Evolutionary conservation across 2,113 vertebrate genomes (phyloP).

Genomic region (Chaenogobius annularis): DNA sequence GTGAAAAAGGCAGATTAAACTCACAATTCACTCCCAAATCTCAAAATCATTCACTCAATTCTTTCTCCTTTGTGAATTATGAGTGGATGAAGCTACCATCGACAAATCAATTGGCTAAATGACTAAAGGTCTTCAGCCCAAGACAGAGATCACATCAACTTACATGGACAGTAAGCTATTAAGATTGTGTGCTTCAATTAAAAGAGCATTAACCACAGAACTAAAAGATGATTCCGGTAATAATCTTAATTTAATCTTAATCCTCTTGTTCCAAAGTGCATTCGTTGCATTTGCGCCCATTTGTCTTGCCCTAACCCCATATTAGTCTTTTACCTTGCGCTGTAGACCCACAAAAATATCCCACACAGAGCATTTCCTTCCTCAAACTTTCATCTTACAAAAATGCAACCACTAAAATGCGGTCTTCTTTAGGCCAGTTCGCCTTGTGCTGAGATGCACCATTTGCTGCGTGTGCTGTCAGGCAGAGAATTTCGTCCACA

Average conservation of each 20-base stretch:
- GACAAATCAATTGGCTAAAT: too few relatives aligned
- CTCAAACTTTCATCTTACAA: not conserved
- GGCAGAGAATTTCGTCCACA: constrained; percentile 25
- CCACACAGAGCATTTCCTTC: not conserved
- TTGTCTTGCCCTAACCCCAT: not conserved
- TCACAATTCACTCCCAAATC: too few relatives aligned
- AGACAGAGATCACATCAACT: too few relatives aligned
- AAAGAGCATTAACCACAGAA: not conserved
- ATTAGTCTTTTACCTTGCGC: not conserved
- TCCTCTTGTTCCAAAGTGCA: not conserved
- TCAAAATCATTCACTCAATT: too few relatives aligned
- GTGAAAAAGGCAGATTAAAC: too few relatives aligned
- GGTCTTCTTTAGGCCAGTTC: constrained; percentile 17
- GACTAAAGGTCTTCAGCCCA: too few relatives aligned
- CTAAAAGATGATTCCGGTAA: not conserved
- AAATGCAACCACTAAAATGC: constrained; percentile 10
- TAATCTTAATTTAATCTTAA: not conserved
- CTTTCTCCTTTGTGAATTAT: too few relatives aligned
- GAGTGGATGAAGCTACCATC: too few relatives aligned
- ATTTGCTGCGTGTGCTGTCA: constrained; percentile 40
- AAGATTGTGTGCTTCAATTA: not conserved
- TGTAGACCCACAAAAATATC: not conserved
- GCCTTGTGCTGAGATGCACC: constrained; percentile 14
- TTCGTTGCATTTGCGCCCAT: not conserved
- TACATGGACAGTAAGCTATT: not conserved